phyloP scores from a whole-genome alignment of 2,888 invertebrate genomes.

The Agrilus mali region DNA sequence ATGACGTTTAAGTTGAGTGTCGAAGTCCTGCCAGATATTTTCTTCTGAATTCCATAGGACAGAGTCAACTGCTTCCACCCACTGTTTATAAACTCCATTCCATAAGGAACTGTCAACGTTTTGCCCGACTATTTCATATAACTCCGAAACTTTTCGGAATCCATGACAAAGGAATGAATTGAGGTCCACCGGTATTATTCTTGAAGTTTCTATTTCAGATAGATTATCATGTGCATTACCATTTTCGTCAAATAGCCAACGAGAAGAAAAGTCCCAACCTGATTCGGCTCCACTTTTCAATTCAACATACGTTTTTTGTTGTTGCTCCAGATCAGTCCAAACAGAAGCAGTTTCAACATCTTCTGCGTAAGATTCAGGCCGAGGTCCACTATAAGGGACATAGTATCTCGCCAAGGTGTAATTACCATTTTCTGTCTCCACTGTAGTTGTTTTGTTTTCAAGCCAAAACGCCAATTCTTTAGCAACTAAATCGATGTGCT shows the following conservation, averaged over 20 bases:
- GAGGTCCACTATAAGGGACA: conserved; percentile 47
- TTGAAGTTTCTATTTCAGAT: conserved; percentile 47
- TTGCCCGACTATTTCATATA: conserved; percentile 42
- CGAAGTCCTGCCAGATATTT: conserved; percentile 73
- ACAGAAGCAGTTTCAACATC: conserved; percentile 42
- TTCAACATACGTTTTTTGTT: conserved; percentile 46
- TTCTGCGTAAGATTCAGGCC: conserved; percentile 62
- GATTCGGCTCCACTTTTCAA: conserved; percentile 71
- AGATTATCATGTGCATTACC: conserved; percentile 46
- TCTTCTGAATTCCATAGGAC: conserved; percentile 64
- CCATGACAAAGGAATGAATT: conserved; percentile 66
- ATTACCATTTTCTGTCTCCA: conserved; percentile 36
- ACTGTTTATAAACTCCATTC: conserved; percentile 38
- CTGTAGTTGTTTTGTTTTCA: conserved; percentile 39
- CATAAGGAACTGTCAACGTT: conserved; percentile 38
- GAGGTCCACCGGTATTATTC: conserved; percentile 69
- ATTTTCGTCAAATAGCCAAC: conserved; percentile 56
- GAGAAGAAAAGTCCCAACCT: conserved; percentile 78
- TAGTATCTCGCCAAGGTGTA: conserved; percentile 48
- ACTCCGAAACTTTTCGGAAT: conserved; percentile 48
- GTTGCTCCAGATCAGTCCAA: conserved; percentile 31
- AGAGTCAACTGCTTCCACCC: conserved; percentile 49
- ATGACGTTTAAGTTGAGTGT: conserved; percentile 40
- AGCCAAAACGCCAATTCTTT: conserved; percentile 55
- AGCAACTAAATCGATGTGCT: conserved; percentile 45